Evolutionary conservation across 2,888 invertebrate genomes (phyloP), one percentile per base, ranked within the genome.

Genomic region (Phasia obesa): DNA sequence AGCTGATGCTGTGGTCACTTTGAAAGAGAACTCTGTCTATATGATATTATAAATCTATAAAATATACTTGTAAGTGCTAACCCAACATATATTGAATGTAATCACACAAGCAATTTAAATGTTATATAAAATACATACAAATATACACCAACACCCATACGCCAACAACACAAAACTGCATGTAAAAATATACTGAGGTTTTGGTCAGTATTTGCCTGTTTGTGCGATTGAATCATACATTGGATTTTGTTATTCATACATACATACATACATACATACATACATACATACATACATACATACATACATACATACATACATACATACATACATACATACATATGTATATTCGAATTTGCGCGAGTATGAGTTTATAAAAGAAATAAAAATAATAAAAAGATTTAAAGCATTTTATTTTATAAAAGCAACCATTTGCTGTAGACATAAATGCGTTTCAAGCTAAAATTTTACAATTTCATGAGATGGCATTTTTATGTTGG

Each of bases 1-100:
- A 89, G 89, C 87, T 89, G 89, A 86, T 89, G 87, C 80, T 81
- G 84, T 71, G 74, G 71, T 84, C 76, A 55, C 67, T 78, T 60
- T 49, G 42, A 70, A 71, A 83, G 69, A 64, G 70, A 51, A 42
- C 31, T 65, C 31, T 59, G 55, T 77, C 60, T 55, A 44, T 73
- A 53, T 60, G 23, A 47, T 60, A 65, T 31, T 67, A 71, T 65
- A 71, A 78, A 82, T 82, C 69, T 74, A 82, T 78, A 51, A 64
- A 77, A 73, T 69, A 74, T 74, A 82, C 74, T 82, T 78, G 64
- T 74, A 82, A 82, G 73, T 82, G 77, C 73, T 73, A 77, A 62
- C 73, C 62, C 62, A 74, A 77, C 42, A 42, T 53, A 53, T 77
- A 77, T 53, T 69, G 44, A 59, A 77, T 77, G 62, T 44, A 62